Evolutionary conservation across 1,140 invertebrate genomes (phyloP).

Genomic region (Daktulosphaira vitifoliae): DNA sequence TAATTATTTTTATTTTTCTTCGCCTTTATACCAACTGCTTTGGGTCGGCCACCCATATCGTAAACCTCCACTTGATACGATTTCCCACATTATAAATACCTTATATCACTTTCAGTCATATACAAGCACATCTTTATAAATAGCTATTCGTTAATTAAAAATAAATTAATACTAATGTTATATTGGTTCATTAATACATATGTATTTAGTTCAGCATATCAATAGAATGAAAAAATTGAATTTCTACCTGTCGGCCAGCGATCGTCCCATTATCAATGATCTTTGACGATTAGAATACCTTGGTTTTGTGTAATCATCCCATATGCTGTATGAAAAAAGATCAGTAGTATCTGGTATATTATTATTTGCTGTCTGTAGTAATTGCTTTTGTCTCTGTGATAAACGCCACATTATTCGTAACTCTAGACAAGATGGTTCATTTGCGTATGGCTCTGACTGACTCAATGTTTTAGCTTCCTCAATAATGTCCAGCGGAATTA

Average conservation of each 20-base stretch:
- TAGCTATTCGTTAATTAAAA: too few species aligned
- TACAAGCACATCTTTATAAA: too few species aligned
- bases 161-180: too few species aligned
- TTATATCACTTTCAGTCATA: too few species aligned
- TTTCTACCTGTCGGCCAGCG: slow-evolving; percentile 2
- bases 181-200: too few species aligned
- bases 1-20: too few species aligned
- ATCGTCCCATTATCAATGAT: slow-evolving; percentile 15
- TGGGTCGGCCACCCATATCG: too few species aligned
- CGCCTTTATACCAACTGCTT: too few species aligned
- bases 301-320: slow-evolving; percentile 10
- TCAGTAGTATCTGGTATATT: not conserved
- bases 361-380: not conserved
- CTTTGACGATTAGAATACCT: slow-evolving; percentile 1
- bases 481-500: not conserved
- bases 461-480: not conserved
- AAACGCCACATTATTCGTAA: slow-evolving; percentile 14
- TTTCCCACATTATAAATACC: too few species aligned
- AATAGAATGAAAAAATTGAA: too few species aligned
- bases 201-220: too few species aligned
- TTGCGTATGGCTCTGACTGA: not conserved
- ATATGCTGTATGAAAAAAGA: not conserved
- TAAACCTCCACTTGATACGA: too few species aligned
- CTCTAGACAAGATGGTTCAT: not conserved
- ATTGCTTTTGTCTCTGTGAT: not conserved